Evolutionary conservation across 2,888 invertebrate genomes (phyloP).

Genomic region (Pseudeuparius sepicola): DNA sequence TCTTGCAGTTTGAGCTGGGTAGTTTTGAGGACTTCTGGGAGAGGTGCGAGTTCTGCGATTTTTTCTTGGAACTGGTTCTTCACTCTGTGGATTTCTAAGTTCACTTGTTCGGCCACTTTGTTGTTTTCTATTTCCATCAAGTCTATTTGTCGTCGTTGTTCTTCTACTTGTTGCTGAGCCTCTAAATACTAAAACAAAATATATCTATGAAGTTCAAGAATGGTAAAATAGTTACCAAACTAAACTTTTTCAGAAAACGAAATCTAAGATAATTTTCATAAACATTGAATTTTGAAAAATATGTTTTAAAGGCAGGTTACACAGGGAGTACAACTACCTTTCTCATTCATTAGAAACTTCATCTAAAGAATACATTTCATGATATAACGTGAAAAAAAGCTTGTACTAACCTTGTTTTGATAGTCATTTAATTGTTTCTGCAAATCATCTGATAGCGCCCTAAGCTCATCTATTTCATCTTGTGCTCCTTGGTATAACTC

Average conservation of each 20-base stretch:
- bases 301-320: too few species aligned
- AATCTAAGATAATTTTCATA: too few species aligned
- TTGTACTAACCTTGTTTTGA: slow-evolving; percentile 49
- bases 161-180: slow-evolving; percentile 61
- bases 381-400: too few species aligned
- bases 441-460: slow-evolving; percentile 52
- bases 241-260: neutral
- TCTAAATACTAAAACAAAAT: slow-evolving; percentile 42
- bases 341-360: too few species aligned
- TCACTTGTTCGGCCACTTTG: slow-evolving; percentile 60
- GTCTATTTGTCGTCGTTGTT: slow-evolving; percentile 57
- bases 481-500: slow-evolving; percentile 46
- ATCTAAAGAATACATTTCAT: too few species aligned
- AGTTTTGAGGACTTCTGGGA: slow-evolving; percentile 58
- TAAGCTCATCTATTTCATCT: slow-evolving; percentile 51
- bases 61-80: slow-evolving; percentile 66
- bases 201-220: neutral
- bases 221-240: too few species aligned
- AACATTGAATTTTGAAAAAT: too few species aligned
- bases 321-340: too few species aligned
- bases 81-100: slow-evolving; percentile 57
- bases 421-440: slow-evolving; percentile 59
- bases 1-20: slow-evolving; percentile 58
- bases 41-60: slow-evolving; percentile 55
- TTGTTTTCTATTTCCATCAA: slow-evolving; percentile 63